phyloP scores from a whole-genome alignment of 2,888 invertebrate genomes.

The Dryomyza anilis region DNA sequence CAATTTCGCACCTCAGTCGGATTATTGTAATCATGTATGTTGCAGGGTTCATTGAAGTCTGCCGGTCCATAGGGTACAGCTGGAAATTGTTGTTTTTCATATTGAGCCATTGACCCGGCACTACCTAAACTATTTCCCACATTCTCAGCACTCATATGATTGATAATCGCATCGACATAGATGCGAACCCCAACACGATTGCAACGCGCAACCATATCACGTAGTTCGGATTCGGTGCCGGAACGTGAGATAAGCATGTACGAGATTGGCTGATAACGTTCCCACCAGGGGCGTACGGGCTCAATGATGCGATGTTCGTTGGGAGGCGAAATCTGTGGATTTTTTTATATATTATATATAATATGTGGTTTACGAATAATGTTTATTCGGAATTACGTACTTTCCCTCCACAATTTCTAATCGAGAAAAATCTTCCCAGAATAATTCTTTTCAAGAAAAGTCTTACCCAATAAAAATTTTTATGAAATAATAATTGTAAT shows the following conservation, averaged over 20 bases:
- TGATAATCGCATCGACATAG: slow-evolving; percentile 79
- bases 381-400: too few species aligned
- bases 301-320: slow-evolving; percentile 71
- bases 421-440: too few species aligned
- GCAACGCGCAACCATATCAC: slow-evolving; percentile 77
- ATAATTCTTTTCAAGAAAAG: too few species aligned
- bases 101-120: slow-evolving; percentile 65
- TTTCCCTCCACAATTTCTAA: too few species aligned
- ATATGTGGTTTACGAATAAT: too few species aligned
- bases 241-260: slow-evolving; percentile 78
- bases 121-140: slow-evolving; percentile 63
- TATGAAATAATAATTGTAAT: neutral
- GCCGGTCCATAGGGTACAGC: slow-evolving; percentile 68
- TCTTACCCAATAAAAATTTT: neutral
- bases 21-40: slow-evolving; percentile 70
- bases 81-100: slow-evolving; percentile 62
- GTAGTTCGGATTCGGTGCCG: slow-evolving; percentile 62
- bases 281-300: slow-evolving; percentile 80
- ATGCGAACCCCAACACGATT: slow-evolving; percentile 78
- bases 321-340: slow-evolving; percentile 71
- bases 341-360: too few species aligned
- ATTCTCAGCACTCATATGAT: slow-evolving; percentile 76
- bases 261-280: slow-evolving; percentile 86
- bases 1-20: slow-evolving; percentile 70
- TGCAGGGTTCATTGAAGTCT: slow-evolving; percentile 73